A percentile compares a stretch with the other conserved stretches of the same genome.
phyloP scores from a whole-genome alignment of 35 echinoderm and acorn worm species.

The Lytechinus pictus region DNA sequence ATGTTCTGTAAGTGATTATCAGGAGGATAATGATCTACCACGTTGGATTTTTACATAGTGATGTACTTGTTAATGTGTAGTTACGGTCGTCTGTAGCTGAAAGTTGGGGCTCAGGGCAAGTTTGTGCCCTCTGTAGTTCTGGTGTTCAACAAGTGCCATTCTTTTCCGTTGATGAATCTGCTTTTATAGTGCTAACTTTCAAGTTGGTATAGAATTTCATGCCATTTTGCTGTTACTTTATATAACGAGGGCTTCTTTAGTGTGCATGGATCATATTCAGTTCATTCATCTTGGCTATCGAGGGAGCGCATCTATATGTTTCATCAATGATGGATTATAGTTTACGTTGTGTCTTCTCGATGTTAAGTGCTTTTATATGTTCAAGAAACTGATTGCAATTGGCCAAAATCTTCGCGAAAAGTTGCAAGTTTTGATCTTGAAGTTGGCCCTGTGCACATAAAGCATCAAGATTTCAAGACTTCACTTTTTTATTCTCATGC shows the following conservation, averaged over 20 bases:
- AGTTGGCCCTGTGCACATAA: not conserved
- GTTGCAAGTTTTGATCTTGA: not conserved
- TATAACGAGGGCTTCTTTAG: not conserved
- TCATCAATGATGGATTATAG: not conserved
- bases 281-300: not conserved
- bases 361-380: not conserved
- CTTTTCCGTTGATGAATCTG: not conserved
- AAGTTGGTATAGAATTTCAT: not conserved
- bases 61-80: not conserved
- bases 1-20: not conserved
- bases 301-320: not conserved
- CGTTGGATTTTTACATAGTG: not conserved
- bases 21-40: not conserved
- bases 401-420: not conserved
- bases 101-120: not conserved
- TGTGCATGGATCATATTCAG: not conserved
- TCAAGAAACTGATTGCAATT: not conserved
- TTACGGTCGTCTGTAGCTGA: not conserved
- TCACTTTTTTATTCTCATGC: not conserved
- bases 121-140: not conserved
- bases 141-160: not conserved
- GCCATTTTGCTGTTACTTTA: not conserved
- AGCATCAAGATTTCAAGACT: not conserved
- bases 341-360: not conserved
- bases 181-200: not conserved